Evolutionary conservation across 1,140 invertebrate genomes (phyloP).

Genomic region (Neotoxoptera formosana): DNA sequence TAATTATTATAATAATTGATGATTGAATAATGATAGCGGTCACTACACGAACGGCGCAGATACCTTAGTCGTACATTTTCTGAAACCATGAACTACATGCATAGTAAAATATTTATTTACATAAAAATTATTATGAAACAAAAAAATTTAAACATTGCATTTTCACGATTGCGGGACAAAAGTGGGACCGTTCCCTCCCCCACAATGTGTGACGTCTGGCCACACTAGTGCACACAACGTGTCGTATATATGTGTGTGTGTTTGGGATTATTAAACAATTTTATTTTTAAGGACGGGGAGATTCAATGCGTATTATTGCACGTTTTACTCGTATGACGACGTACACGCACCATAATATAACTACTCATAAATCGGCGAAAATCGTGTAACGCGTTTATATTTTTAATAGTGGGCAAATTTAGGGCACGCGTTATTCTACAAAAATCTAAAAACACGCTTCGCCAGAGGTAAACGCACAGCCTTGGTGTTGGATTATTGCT

Average conservation of each 20-base stretch:
- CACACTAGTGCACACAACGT: too few species aligned
- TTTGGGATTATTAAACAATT: background rate
- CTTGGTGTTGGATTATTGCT: conserved; percentile 9
- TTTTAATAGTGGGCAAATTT: conserved; percentile 14
- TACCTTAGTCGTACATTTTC: background rate
- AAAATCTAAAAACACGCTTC: background rate
- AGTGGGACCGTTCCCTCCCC: too few species aligned
- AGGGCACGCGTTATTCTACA: background rate
- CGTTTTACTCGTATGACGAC: background rate
- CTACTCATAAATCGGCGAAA: background rate
- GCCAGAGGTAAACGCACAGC: background rate
- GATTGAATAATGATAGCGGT: background rate
- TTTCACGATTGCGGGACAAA: background rate
- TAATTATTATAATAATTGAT: background rate
- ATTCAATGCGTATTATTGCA: background rate
- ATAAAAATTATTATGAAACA: background rate
- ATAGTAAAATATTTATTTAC: background rate
- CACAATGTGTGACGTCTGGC: background rate
- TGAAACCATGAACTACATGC: background rate
- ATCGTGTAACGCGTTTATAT: background rate
- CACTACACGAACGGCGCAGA: background rate
- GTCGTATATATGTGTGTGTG: background rate
- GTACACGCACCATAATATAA: background rate
- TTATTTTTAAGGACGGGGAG: background rate
- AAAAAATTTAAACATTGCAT: background rate